A percentile compares a stretch with the other conserved stretches of the same genome.
These are phyloP conservation scores for Larimichthys crocea DNA, from an alignment of 2,113 vertebrate genomes.

Conservation along the genomic window DNA sequence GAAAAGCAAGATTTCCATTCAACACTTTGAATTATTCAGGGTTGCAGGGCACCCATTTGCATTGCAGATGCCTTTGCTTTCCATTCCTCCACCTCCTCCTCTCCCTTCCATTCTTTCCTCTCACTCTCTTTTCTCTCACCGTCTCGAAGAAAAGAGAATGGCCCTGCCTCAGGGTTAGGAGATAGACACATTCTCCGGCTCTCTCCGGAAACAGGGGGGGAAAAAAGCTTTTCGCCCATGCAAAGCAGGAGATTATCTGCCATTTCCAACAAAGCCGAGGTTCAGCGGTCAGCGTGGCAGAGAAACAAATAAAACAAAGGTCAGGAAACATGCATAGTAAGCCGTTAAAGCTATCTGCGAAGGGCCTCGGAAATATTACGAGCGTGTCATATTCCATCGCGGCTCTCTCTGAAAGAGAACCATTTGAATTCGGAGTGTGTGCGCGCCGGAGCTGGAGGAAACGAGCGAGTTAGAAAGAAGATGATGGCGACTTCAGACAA, in stretches of 20 bases:
- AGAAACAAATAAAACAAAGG: slow-evolving; percentile 82
- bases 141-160: slow-evolving; percentile 55
- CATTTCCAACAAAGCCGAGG: slow-evolving; percentile 66
- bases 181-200: slow-evolving; percentile 66
- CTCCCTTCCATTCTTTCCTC: slow-evolving; percentile 13
- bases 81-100: slow-evolving; percentile 57
- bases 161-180: slow-evolving; percentile 73
- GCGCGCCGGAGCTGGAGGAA: neutral
- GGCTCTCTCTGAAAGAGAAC: slow-evolving; percentile 18
- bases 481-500: slow-evolving; percentile 32
- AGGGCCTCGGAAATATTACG: slow-evolving; percentile 53
- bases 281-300: slow-evolving; percentile 69
- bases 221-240: slow-evolving; percentile 61
- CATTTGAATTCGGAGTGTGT: slow-evolving; percentile 43
- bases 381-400: slow-evolving; percentile 60
- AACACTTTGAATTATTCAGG: slow-evolving; percentile 85
- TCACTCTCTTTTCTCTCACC: slow-evolving; percentile 1
- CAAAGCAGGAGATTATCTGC: slow-evolving; percentile 81
- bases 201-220: neutral
- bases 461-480: slow-evolving; percentile 4
- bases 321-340: slow-evolving; percentile 69
- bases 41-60: slow-evolving; percentile 82
- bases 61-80: slow-evolving; percentile 79
- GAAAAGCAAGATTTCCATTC: slow-evolving; percentile 83
- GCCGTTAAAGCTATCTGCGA: slow-evolving; percentile 56